Base-by-base conservation (phyloP, 2,888 invertebrate genomes). In the Diaphora mendica region DNA sequence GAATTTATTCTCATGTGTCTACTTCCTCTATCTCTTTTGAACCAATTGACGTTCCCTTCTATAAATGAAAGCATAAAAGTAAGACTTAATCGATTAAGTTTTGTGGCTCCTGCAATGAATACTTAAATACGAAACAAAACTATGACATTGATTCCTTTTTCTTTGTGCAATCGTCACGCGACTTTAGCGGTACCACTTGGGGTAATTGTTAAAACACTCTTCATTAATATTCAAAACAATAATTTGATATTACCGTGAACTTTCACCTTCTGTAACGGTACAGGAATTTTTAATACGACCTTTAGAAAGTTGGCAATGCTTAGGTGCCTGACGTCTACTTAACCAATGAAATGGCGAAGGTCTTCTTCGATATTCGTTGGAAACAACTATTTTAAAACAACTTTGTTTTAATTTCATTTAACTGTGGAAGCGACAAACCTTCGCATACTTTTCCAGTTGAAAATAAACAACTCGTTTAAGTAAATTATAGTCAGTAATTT, bases 221-320 rank as follows among this genome's bases (percentile, higher is more conserved):
- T 90, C 90, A 91, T 93, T 93, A 94, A 90, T 93, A 93, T 91
- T 91, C 91, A 81, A 84, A 89, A 87, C 87, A 84, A 91, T 93
- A 91, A 92, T 92, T 93, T 90, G 86, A 88, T 89, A 90, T 90
- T 87, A 85, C 92, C 92, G 82, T 93, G 93, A 94, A 92, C 93
- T 92, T 93, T 93, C 89, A 90, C 92, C 91, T 92, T 90, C 86
- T 83, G 75, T 78, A 78, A 77, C 81, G 79, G 77, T 88, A 85
- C 86, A 88, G 88, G 86, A 89, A 88, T 87, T 88, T 87, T 86
- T 87, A 88, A 86, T 83, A 81, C 81, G 90, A 91, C 92, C 92
- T 92, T 90, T 89, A 71, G 81, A 80, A 83, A 85, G 83, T 85
- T 86, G 81, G 80, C 84, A 83, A 75, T 79, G 79, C 64, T 76